These are phyloP conservation scores for Paedocypris micromegethes DNA, from an alignment of 2,797 vertebrate genomes.

Conservation along the genomic window DNA sequence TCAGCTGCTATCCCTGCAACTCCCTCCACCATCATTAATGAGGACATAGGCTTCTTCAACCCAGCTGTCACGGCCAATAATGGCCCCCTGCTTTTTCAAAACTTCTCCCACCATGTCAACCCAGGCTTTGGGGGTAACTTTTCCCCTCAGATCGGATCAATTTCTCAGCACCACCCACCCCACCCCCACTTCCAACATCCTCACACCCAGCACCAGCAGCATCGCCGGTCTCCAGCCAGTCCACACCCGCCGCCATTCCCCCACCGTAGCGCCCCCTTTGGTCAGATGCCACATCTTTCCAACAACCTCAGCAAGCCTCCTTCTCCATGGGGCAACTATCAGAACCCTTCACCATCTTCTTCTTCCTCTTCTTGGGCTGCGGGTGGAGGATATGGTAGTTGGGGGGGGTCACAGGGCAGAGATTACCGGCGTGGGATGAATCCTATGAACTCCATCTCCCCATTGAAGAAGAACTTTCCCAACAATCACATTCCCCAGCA, in stretches of 20 bases:
- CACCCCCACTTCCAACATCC: slow-evolving; percentile 92
- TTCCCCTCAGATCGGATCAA: slow-evolving; percentile 94
- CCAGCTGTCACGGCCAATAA: slow-evolving; percentile 92
- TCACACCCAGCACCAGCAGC: slow-evolving; percentile 97
- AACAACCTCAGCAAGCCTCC: slow-evolving; percentile 97
- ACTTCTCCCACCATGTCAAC: slow-evolving; percentile 98
- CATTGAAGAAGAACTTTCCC: slow-evolving; percentile 97
- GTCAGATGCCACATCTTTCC: slow-evolving; percentile 95
- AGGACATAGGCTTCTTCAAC: slow-evolving; percentile 98
- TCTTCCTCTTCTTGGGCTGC: slow-evolving; percentile 96
- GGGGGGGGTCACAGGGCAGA: slow-evolving; percentile 94
- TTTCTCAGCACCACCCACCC: slow-evolving; percentile 94
- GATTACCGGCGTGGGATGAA: slow-evolving; percentile 95
- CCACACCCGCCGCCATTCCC: slow-evolving; percentile 83
- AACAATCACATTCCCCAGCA: slow-evolving; percentile 96
- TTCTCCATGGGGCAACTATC: slow-evolving; percentile 97
- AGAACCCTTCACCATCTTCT: slow-evolving; percentile 93
- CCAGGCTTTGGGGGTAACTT: slow-evolving; percentile 97
- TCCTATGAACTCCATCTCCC: slow-evolving; percentile 96
- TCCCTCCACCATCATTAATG: slow-evolving; percentile 93
- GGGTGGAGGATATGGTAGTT: slow-evolving; percentile 88
- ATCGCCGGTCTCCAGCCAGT: slow-evolving; percentile 93
- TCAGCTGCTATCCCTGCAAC: slow-evolving; percentile 92
- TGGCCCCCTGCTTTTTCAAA: slow-evolving; percentile 96
- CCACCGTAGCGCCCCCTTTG: slow-evolving; percentile 81